Conservation (phyloP, 2,113 vertebrate species). For the Perca fluviatilis region DNA sequence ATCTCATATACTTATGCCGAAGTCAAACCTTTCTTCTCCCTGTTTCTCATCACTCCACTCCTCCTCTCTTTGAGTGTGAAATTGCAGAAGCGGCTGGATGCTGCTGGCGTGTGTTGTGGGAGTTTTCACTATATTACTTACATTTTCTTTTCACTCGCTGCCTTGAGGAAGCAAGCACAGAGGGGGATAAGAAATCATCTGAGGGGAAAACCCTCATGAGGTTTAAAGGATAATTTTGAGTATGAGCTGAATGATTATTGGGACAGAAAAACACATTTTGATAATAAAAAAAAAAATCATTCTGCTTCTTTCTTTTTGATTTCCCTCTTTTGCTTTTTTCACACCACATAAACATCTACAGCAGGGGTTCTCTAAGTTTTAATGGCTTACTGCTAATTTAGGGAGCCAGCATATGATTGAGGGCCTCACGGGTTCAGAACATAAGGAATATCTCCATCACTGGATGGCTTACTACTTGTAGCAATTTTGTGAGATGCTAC, state of each 20-base stretch:
- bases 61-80: slow-evolving; percentile 60
- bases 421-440: not conserved
- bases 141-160: slow-evolving; percentile 18
- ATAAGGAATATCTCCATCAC: not conserved
- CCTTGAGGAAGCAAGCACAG: slow-evolving; percentile 37
- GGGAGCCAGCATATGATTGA: not conserved
- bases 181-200: slow-evolving; percentile 21
- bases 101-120: slow-evolving; percentile 58
- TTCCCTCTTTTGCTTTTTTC: not conserved
- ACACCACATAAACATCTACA: not conserved
- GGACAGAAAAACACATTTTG: slow-evolving; percentile 1
- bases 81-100: slow-evolving; percentile 56
- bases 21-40: slow-evolving; percentile 43
- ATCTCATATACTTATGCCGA: slow-evolving; percentile 8
- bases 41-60: slow-evolving; percentile 38
- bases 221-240: slow-evolving; percentile 11
- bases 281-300: not conserved
- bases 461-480: not conserved
- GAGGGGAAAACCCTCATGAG: slow-evolving; percentile 37
- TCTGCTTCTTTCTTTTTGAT: not conserved
- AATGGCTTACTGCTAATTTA: not conserved
- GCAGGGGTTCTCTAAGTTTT: not conserved
- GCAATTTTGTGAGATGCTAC: not conserved
- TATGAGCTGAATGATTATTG: slow-evolving; percentile 7
- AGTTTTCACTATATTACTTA: slow-evolving; percentile 51